phyloP scores from a whole-genome alignment of 1,140 invertebrate genomes.

The Planococcus citri region DNA sequence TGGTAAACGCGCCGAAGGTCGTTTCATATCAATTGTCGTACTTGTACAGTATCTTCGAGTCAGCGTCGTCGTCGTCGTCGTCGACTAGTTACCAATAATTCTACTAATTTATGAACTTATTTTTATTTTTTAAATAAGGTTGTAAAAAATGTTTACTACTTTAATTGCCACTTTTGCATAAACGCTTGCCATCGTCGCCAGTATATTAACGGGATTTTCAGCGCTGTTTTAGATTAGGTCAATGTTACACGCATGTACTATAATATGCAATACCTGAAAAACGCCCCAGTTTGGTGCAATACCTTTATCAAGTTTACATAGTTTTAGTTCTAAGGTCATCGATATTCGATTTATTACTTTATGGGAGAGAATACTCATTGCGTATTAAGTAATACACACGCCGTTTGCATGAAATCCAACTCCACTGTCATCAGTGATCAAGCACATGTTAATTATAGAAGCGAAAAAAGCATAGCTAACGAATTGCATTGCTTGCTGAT shows the following conservation, averaged over 20 bases:
- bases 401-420: too few relatives aligned
- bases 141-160: neutral
- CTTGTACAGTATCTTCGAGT: too few relatives aligned
- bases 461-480: too few relatives aligned
- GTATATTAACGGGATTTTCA: slow-evolving; percentile 1
- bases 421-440: too few relatives aligned
- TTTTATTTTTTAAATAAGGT: neutral
- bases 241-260: neutral
- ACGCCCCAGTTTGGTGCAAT: neutral
- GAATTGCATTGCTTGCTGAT: too few relatives aligned
- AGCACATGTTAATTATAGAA: too few relatives aligned
- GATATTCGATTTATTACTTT: neutral
- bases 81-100: neutral
- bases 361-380: too few relatives aligned
- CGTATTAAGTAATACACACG: too few relatives aligned
- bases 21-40: neutral
- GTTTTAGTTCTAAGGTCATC: neutral
- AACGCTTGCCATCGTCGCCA: neutral
- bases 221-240: neutral
- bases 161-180: neutral
- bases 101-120: neutral
- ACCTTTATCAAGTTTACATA: neutral
- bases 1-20: too few relatives aligned
- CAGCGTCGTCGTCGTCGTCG: too few relatives aligned
- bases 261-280: neutral